Evolutionary conservation across 2,797 vertebrate species (phyloP).

Genomic region (Hemitrygon akajei): DNA sequence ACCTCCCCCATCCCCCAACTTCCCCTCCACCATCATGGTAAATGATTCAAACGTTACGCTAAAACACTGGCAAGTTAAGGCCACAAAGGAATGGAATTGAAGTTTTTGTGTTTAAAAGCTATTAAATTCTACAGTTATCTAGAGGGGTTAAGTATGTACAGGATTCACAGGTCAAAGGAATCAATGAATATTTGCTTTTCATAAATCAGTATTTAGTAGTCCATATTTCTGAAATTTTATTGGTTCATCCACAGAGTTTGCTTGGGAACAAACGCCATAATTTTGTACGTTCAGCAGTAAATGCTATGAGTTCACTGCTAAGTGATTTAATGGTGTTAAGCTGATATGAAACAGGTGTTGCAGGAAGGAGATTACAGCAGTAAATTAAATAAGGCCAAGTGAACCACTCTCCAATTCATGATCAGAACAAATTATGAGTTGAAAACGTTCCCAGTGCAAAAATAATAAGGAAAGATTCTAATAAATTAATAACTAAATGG

Average conservation of each 20-base stretch:
- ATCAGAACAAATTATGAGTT: neutral
- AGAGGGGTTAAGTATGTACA: neutral
- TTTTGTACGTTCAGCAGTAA: neutral
- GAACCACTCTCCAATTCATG: neutral
- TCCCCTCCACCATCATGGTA: neutral
- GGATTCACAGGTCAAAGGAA: neutral
- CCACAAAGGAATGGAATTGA: neutral
- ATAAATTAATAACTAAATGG: neutral
- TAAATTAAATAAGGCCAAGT: neutral
- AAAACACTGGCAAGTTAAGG: neutral
- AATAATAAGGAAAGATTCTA: neutral
- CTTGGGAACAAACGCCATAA: neutral
- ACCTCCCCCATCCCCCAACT: too few species aligned
- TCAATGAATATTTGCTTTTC: neutral
- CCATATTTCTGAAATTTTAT: neutral
- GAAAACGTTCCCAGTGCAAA: neutral
- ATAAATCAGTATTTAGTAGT: neutral
- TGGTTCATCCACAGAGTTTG: neutral
- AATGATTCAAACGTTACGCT: neutral
- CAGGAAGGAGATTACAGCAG: constrained; percentile 1
- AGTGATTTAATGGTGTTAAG: neutral
- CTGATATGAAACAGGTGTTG: constrained; percentile 15
- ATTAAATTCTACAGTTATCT: neutral
- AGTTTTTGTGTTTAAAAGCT: neutral
- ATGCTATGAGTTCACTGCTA: neutral